A percentile compares a stretch with the other conserved stretches of the same genome.
These are phyloP conservation scores for Cyrtorhinus lividipennis DNA, from an alignment of 1,140 invertebrate genomes.

Conservation along the genomic window DNA sequence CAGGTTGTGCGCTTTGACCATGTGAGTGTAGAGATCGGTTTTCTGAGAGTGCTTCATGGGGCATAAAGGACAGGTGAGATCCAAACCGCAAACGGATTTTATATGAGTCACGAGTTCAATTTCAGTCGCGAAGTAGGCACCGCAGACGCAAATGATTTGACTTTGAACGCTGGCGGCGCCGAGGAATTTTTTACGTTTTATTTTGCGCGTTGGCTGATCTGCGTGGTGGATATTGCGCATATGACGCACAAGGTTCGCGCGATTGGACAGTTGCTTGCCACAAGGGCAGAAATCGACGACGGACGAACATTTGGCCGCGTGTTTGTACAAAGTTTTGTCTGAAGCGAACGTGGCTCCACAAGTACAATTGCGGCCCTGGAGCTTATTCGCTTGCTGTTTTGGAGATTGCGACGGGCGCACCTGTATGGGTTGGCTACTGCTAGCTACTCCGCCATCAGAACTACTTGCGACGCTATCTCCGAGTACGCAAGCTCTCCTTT, in stretches of 20 bases:
- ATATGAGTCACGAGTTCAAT: neutral
- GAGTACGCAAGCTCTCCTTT: neutral
- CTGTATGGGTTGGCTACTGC: neutral
- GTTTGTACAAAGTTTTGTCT: neutral
- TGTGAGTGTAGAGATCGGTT: neutral
- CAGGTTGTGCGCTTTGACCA: neutral
- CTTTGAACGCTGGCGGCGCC: no score
- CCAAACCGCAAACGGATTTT: neutral
- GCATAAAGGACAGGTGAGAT: neutral
- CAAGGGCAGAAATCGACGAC: no score
- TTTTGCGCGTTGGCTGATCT: neutral
- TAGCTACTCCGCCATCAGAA: no score
- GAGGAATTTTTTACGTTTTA: neutral
- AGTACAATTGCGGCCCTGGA: neutral
- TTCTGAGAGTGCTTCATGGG: neutral
- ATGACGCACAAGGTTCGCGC: neutral
- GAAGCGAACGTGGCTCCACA: neutral
- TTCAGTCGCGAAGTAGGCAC: neutral
- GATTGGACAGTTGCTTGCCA: neutral
- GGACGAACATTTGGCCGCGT: no score
- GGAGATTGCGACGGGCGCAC: neutral
- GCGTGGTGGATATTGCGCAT: neutral
- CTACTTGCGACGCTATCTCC: neutral
- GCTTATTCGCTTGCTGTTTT: neutral
- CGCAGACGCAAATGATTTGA: neutral